Conservation (phyloP, 2,888 invertebrate genomes). For the Neria commutata region DNA sequence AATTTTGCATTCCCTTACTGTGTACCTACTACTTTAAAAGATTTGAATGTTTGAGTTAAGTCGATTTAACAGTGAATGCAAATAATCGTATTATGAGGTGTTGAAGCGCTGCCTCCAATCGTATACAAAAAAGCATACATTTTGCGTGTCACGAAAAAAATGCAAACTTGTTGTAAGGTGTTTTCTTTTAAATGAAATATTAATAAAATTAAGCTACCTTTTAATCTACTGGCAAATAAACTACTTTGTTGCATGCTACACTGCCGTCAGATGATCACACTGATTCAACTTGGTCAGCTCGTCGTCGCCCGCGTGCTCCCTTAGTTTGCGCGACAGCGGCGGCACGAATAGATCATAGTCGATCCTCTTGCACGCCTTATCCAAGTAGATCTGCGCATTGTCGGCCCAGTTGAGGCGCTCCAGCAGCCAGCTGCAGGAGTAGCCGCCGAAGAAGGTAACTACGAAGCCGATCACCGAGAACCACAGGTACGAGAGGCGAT, state of each 20-base stretch:
- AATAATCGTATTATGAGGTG: too few relatives aligned
- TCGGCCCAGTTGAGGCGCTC: slow-evolving; percentile 52
- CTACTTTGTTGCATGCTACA: not conserved
- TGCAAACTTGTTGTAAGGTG: too few relatives aligned
- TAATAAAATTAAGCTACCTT: too few relatives aligned
- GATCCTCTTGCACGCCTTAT: slow-evolving; percentile 52
- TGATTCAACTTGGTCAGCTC: slow-evolving; percentile 42
- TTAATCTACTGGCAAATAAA: too few relatives aligned
- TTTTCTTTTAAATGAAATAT: too few relatives aligned
- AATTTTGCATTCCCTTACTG: too few relatives aligned
- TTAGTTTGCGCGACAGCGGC: slow-evolving; percentile 63
- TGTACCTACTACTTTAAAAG: too few relatives aligned
- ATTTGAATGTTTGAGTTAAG: too few relatives aligned
- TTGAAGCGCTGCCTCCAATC: too few relatives aligned
- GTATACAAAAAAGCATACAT: too few relatives aligned
- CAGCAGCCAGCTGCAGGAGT: slow-evolving; percentile 62
- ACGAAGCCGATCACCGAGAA: slow-evolving; percentile 67
- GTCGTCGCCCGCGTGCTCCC: slow-evolving; percentile 38
- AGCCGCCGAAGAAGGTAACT: slow-evolving; percentile 64
- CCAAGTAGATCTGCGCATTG: slow-evolving; percentile 50
- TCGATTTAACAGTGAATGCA: too few relatives aligned
- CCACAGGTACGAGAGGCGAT: slow-evolving; percentile 77
- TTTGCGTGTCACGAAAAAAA: too few relatives aligned
- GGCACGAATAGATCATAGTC: slow-evolving; percentile 69
- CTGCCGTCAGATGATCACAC: slow-evolving; percentile 21